Percentiles rank a stretch among this genome's conserved stretches.
Conservation (phyloP, 2,888 invertebrate species). For the Fragum whitleyi region DNA sequence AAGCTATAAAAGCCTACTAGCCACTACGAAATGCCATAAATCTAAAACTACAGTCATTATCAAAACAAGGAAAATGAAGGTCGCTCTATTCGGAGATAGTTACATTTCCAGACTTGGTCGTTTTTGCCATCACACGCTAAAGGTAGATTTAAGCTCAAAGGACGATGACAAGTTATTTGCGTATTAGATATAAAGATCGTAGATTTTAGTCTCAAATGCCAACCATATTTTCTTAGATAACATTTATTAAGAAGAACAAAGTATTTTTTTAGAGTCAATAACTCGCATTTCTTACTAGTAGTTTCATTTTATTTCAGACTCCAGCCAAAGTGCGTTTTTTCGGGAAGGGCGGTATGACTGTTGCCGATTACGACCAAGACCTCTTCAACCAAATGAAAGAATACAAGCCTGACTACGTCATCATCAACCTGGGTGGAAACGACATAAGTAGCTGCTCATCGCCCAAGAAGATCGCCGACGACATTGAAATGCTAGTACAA, state of each 20-base stretch:
- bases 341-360: not conserved
- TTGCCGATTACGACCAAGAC: not conserved
- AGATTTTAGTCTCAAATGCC: no score
- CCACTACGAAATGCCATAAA: no score
- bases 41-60: no score
- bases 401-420: not conserved
- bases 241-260: no score
- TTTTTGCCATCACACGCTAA: not conserved
- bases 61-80: not conserved
- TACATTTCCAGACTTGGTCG: not conserved
- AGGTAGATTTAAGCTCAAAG: not conserved
- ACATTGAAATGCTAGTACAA: not conserved
- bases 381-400: not conserved
- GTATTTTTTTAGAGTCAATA: no score
- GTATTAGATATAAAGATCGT: no score
- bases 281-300: no score
- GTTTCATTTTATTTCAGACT: no score
- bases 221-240: no score
- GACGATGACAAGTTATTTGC: no score
- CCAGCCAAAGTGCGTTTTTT: not conserved
- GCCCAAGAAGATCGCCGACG: not conserved
- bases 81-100: not conserved
- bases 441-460: not conserved
- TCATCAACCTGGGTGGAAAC: not conserved
- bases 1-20: no score